These are phyloP conservation scores for Ectobius pallidus DNA, from an alignment of 2,888 invertebrate genomes.

Conservation along the genomic window DNA sequence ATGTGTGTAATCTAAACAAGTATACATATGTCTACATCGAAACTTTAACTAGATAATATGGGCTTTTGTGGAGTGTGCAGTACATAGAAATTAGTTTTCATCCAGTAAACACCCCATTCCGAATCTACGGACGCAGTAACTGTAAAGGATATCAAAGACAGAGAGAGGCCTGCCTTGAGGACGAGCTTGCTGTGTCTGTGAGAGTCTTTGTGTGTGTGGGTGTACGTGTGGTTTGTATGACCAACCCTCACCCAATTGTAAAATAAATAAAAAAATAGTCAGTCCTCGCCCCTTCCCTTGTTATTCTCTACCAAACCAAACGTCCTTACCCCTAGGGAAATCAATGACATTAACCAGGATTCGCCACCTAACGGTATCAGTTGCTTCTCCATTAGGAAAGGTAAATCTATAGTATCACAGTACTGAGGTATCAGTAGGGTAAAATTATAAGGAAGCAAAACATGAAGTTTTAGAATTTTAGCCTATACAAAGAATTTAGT, in stretches of 20 bases:
- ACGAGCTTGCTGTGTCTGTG: too few species aligned
- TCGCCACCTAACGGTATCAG: background rate
- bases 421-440: too few species aligned
- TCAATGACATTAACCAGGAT: background rate
- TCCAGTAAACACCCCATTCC: background rate
- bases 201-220: too few species aligned
- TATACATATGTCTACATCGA: background rate
- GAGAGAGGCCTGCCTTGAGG: background rate
- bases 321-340: background rate
- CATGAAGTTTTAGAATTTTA: too few species aligned
- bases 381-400: background rate
- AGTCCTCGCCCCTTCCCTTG: background rate
- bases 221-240: too few species aligned
- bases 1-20: background rate
- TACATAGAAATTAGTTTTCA: too few species aligned
- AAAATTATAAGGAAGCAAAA: too few species aligned
- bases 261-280: background rate
- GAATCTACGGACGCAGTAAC: background rate
- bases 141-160: background rate
- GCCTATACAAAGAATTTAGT: too few species aligned
- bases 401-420: background rate
- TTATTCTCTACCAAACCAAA: background rate
- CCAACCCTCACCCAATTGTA: too few species aligned
- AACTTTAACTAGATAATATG: background rate
- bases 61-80: background rate